Evolutionary conservation across 2,113 vertebrate species (phyloP), one percentile per base, ranked within the genome.

Genomic region (Caranx ignobilis): DNA sequence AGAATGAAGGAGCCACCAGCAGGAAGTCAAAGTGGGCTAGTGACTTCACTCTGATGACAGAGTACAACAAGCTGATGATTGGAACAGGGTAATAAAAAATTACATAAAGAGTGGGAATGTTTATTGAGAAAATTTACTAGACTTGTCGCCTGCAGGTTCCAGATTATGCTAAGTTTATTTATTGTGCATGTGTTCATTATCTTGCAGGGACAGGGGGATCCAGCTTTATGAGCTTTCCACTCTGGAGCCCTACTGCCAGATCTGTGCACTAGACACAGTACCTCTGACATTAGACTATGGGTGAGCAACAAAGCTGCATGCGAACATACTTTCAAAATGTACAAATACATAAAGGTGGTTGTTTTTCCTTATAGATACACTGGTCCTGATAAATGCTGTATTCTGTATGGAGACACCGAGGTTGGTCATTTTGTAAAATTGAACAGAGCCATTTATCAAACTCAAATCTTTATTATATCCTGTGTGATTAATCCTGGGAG

Each of bases 361-460:
- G 54, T 62, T 56, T 65, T 50, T 62, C 37, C 19, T n/a, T 11
- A 12, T 61, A 96, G 96, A 86, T 93, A 72, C 50, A 52, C 90
- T 26, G 93, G 90, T 41, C 81, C 80, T 68, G 95, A 96, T 81
- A 92, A 95, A 76, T 96, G 95, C 71, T 92, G 94, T 76, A 86
- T 96, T 80, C 67, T 97, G 18, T 95, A 93, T 19, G 94, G 96
- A 2, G 95, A 96, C 83, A 84, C 91, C 80, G 93, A 96, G 94
- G 96, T 96, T 88, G 61, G 62, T 74, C 6, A 11, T 18, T 26
- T 77, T 56, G 21, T 72, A 71, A 47, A 52, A 60, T 26, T 26
- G 26, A 74, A 43, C 72, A 41, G 18, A 78, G 67, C 34, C n/a
- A 77, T 65, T 64, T 63, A 68, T 55, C 31, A 66, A 75, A 63